Base-by-base conservation (phyloP, 2,113 vertebrate genomes). In the Sterrhoptilus dennistouni region DNA sequence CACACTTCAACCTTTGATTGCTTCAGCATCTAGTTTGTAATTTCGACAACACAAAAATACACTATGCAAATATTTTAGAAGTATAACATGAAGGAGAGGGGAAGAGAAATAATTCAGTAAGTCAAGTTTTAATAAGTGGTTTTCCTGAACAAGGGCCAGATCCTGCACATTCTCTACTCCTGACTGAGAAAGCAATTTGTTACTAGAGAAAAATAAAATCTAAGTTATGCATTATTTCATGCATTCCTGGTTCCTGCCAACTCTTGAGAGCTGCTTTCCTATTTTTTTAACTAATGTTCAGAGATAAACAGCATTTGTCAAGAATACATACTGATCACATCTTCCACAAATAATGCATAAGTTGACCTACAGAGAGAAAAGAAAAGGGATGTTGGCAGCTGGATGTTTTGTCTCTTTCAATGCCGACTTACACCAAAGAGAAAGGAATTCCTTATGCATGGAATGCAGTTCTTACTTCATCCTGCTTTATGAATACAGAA, bases 1-100 rank as follows among this genome's bases (percentile, higher is more conserved):
- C 11, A 68, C 76, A 78, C 85, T 94, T 88, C 63, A 95, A 57
- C 38, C 45, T 88, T 35, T 91, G 79, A 94, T 93, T 91, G 85
- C 86, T 90, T 86, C 72, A 90, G 33, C 52, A 40, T 23, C 68
- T n/a, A 75, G 13, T 63, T 60, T 36, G 25, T 75, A 29, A 68
- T 87, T 92, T 72, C 17, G 9, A 38, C 11, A 6, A 40, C 4
- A 80, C 3, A 59, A 89, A 97, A 91, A 77, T 11, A 76, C 0
- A 6, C 8, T 4, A 22, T 28, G 87, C 49, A 85, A 66, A 75
- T 47, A 40, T 56, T 70, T 91, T 4, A 77, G 66, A 90, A 80
- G 16, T 20, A 54, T 63, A 80, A 66, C 2, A n/a, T 3, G 16
- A 82, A 88, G 18, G 6, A 91, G 12, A 44, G 14, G 33, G 23